Percentiles rank a stretch among this genome's conserved stretches.
These are phyloP conservation scores for Peromyscus aztecus DNA, from an alignment of 2,797 vertebrate genomes.

Conservation along the genomic window DNA sequence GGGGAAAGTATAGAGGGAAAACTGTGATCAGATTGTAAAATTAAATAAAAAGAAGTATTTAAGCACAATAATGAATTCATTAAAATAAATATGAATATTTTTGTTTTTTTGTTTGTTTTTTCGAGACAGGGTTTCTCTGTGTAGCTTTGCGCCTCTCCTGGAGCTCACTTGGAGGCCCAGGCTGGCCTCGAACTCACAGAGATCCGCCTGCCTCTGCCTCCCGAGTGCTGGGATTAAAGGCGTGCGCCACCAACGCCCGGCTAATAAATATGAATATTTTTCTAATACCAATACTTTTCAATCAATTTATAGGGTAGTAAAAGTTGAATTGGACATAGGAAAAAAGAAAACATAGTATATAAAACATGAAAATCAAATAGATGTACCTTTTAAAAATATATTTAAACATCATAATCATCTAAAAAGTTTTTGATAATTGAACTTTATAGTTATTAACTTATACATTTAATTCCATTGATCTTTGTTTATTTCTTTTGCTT, in stretches of 20 bases:
- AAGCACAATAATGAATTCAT: background rate
- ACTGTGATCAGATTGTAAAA: background rate
- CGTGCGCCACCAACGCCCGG: too few species aligned
- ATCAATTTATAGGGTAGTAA: background rate
- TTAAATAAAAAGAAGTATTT: background rate
- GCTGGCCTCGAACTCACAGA: too few species aligned
- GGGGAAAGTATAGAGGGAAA: background rate
- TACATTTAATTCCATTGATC: background rate
- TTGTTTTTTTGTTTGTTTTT: too few species aligned
- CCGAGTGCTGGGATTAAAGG: too few species aligned
- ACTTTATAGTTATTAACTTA: background rate
- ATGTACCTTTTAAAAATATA: background rate
- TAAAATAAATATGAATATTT: background rate
- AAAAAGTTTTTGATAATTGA: slow-evolving; percentile 6
- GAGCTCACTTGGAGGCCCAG: too few species aligned
- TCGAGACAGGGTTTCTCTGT: too few species aligned
- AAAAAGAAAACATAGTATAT: background rate
- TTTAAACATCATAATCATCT: background rate
- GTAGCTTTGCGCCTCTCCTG: too few species aligned
- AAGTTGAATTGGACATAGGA: background rate
- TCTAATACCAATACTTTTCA: background rate
- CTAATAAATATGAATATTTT: background rate
- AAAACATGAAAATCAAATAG: background rate
- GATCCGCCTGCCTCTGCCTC: too few species aligned
- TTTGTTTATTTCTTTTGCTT: slow-evolving; percentile 34